These are phyloP conservation scores for Empis livida DNA, from an alignment of 2,888 invertebrate species.

Conservation along the genomic window DNA sequence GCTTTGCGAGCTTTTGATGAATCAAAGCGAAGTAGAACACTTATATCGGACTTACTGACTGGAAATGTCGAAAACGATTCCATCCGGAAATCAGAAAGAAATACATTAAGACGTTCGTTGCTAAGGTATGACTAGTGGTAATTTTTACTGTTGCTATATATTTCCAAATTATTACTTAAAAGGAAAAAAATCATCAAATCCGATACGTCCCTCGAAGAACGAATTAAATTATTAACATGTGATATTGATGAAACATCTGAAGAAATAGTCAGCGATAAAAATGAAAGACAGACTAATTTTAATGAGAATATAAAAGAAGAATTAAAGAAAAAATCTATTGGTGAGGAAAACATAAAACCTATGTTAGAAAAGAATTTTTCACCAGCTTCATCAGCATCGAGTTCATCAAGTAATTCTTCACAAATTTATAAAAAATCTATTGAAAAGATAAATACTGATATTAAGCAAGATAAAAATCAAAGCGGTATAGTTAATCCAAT, in stretches of 20 bases:
- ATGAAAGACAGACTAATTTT: conserved; percentile 15
- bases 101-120: conserved; percentile 65
- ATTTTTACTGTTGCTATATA: background rate
- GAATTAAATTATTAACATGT: conserved; percentile 74
- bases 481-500: conserved; percentile 37
- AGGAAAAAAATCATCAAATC: conserved; percentile 34
- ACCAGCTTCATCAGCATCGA: conserved; percentile 42
- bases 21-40: conserved; percentile 42
- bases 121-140: conserved; percentile 45
- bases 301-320: conserved; percentile 17
- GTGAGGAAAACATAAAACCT: no score
- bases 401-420: conserved; percentile 44
- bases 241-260: conserved; percentile 60
- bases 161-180: background rate
- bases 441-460: conserved; percentile 35
- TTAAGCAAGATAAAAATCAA: conserved; percentile 35
- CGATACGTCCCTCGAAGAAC: conserved; percentile 71
- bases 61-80: conserved; percentile 45
- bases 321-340: no score
- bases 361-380: conserved; percentile 46
- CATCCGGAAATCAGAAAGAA: conserved; percentile 63
- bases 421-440: conserved; percentile 49
- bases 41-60: conserved; percentile 29
- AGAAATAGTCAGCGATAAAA: conserved; percentile 21
- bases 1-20: conserved; percentile 58